Base-by-base conservation (phyloP, 2,113 vertebrate species). In the Oncorhynchus keta region DNA sequence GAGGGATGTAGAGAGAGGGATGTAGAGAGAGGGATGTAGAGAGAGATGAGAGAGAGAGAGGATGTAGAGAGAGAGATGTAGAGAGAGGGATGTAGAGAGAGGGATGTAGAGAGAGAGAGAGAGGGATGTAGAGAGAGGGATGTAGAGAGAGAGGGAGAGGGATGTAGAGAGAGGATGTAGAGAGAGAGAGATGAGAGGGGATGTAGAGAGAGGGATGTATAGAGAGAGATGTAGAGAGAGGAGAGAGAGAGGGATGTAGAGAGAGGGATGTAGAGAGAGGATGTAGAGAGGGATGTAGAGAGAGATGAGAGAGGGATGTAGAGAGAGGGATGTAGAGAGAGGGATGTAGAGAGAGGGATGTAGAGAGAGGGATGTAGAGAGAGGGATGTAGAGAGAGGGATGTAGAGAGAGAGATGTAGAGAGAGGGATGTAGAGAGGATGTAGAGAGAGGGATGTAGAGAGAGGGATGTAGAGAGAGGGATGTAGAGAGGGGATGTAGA, bases 371-470 rank as follows among this genome's bases (percentile, higher is more conserved):
- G n/a, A n/a, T n/a, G 0, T 2, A 1, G 1, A 26, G 26, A 26
- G 35, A 39, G 4, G 39, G 9, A 2, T n/a, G n/a, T n/a, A 39
- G 6, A 45, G 2, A 2, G 7, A 0, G 7, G 8, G 39, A n/a
- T n/a, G n/a, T n/a, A 11, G 8, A 45, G 2, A 45, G 39, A 11
- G 39, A 39, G 8, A 8, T 2, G 8, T 9, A 45, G 2, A 45
- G 39, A 11, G 39, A 11, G 9, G 5, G 32, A 35, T 5, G 32
- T 1, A 39, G 35, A 39, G 7, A 8, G 1, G 35, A 39, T 8
- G 35, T 39, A 79, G 87, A 73, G 76, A 76, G 80, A 76, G 70
- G 64, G 73, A 72, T 74, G 20, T 12, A 67, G 49, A 73, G 32
- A 62, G 72, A 32, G 68, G 8, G 49, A 76, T 32, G 59, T 70